phyloP scores from a whole-genome alignment of 2,113 vertebrate species.

The Tragelaphus scriptus region DNA sequence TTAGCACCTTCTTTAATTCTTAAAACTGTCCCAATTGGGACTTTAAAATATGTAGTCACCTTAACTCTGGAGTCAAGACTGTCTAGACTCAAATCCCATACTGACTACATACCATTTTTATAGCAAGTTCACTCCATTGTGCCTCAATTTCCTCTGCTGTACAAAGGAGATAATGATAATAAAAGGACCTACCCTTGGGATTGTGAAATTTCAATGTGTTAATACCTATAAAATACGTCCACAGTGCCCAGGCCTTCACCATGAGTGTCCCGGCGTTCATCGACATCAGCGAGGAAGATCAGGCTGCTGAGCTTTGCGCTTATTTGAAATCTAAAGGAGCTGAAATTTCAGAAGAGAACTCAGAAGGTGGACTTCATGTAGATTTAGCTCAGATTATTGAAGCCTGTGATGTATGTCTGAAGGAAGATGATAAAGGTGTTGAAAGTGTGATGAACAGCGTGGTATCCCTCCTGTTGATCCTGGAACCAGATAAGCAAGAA shows the following conservation, averaged over 20 bases:
- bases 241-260: too few relatives aligned
- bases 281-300: not conserved
- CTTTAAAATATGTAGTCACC: not conserved
- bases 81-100: not conserved
- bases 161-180: not conserved
- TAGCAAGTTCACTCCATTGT: not conserved
- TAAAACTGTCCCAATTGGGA: not conserved
- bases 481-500: slow-evolving; percentile 97
- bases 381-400: slow-evolving; percentile 98
- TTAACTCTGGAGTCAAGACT: not conserved
- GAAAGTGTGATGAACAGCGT: slow-evolving; percentile 99
- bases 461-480: slow-evolving; percentile 93
- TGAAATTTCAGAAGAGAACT: slow-evolving; percentile 96
- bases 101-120: not conserved
- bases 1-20: not conserved
- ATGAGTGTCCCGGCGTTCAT: too few relatives aligned
- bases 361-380: slow-evolving; percentile 93
- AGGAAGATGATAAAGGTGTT: slow-evolving; percentile 98
- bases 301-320: slow-evolving; percentile 94
- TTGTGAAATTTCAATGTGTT: not conserved
- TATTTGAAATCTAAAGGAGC: slow-evolving; percentile 96
- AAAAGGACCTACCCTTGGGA: not conserved
- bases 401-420: slow-evolving; percentile 94
- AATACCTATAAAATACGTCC: not conserved
- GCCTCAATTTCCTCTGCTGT: not conserved